Base-by-base conservation (phyloP, 2,888 invertebrate genomes). In the Trachelus tabidus region DNA sequence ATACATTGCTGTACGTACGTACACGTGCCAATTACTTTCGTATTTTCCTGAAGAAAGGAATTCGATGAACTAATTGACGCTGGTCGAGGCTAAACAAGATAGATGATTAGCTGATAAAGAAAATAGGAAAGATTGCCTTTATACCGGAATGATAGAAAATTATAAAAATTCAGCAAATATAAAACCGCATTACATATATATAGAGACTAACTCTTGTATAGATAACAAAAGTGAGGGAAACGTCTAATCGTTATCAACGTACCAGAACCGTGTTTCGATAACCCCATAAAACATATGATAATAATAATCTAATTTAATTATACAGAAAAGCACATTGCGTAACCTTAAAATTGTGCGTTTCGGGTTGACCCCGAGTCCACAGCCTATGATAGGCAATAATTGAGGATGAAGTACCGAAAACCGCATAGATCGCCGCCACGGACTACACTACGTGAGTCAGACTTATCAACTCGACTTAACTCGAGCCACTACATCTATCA, bases 251-350 rank as follows among this genome's bases (percentile, higher is more conserved):
- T 40, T 40, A 40, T 15, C 15, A 15, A 40, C 15, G 40, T 15
- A 6, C 23, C 40, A 40, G 23, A 6, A 40, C 23, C 6, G 23
- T 23, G 4, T 40, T 23, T 23, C 4, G 15, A 40, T 40, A 40
- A 15, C 23, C 40, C 2, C 6, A 23, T 40, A 23, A 40, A 40
- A 40, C 15, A 0, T 40, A 40, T 40, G 4, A 40, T 40, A 15
- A 15, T 40, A 40, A 12, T 40, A 40, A 40, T 37, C 37, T 40
- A 15, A 12, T 15, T 4, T 15, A 40, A 6, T 34, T 68, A 74
- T 73, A 76, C 34, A 12, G 34, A 40, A 73, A 73, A 75, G 73
- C 33, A 76, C 68, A 23, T 74, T 73, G 69, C 69, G 77, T 68
- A 79, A 76, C 34, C 34, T 73, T 69, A 40, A 56, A 76, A 74